These are phyloP conservation scores for Cerastis rubricosa DNA, from an alignment of 2,888 invertebrate species.

Conservation along the genomic window DNA sequence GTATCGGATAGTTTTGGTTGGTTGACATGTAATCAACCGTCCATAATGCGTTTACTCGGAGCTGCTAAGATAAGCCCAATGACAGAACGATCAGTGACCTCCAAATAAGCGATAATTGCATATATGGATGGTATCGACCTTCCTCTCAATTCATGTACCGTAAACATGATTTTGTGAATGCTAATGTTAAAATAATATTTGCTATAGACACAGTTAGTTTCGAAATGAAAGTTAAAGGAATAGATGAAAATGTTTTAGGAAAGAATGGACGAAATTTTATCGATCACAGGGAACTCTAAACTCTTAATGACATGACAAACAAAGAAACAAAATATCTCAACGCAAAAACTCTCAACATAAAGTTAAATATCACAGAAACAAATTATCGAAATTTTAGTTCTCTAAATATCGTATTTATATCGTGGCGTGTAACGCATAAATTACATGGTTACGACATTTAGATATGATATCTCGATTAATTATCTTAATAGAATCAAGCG, in stretches of 20 bases:
- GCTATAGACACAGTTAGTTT: slow-evolving; percentile 16
- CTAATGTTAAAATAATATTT: slow-evolving; percentile 31
- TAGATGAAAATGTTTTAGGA: neutral
- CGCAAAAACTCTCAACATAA: neutral
- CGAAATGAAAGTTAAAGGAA: slow-evolving; percentile 11
- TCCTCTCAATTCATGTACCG: slow-evolving; percentile 58
- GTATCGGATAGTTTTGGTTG: slow-evolving; percentile 77
- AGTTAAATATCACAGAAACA: neutral
- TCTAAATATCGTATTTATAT: slow-evolving; percentile 41
- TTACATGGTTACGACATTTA: slow-evolving; percentile 50
- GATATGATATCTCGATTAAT: slow-evolving; percentile 66
- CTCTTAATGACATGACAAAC: neutral
- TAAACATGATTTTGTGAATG: slow-evolving; percentile 48
- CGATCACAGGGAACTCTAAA: neutral
- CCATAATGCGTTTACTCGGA: slow-evolving; percentile 76
- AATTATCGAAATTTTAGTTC: slow-evolving; percentile 35
- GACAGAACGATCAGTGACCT: slow-evolving; percentile 76
- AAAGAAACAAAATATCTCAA: neutral
- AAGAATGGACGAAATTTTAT: neutral
- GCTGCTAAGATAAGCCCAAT: slow-evolving; percentile 76
- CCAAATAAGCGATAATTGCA: slow-evolving; percentile 71
- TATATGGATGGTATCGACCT: slow-evolving; percentile 62
- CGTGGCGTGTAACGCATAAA: slow-evolving; percentile 37
- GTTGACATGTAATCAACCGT: slow-evolving; percentile 77
- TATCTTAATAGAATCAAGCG: slow-evolving; percentile 69